Percentiles rank a stretch among this genome's conserved stretches.
These are phyloP conservation scores for Melanophora roralis DNA, from an alignment of 2,888 invertebrate species.

Conservation along the genomic window DNA sequence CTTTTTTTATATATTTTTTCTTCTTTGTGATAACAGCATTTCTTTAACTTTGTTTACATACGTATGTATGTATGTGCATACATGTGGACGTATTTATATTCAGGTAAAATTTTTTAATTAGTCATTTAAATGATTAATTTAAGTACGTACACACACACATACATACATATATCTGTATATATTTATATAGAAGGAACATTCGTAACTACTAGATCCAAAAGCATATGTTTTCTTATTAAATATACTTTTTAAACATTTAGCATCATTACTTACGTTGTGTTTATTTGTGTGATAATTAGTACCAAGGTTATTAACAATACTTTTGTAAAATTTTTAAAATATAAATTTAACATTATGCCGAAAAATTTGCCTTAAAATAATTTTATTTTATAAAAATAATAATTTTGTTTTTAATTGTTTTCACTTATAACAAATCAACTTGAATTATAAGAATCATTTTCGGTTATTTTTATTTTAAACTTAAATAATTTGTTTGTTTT, in stretches of 20 bases:
- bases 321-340: slow-evolving; percentile 64
- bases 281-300: slow-evolving; percentile 63
- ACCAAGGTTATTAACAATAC: slow-evolving; percentile 67
- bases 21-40: too few relatives aligned
- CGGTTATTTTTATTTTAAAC: background rate
- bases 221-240: background rate
- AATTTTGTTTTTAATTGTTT: too few relatives aligned
- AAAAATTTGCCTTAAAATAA: background rate
- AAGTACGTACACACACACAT: background rate
- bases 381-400: background rate
- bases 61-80: background rate
- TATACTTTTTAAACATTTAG: background rate
- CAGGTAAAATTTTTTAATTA: too few relatives aligned
- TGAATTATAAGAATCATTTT: background rate
- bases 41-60: background rate
- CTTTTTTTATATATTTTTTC: too few relatives aligned
- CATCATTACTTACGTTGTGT: slow-evolving; percentile 68
- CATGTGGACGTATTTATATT: background rate
- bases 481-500: background rate
- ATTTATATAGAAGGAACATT: too few relatives aligned
- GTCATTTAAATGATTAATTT: too few relatives aligned
- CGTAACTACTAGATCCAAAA: too few relatives aligned
- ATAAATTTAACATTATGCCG: slow-evolving; percentile 62
- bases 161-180: background rate
- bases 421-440: too few relatives aligned